Percentiles rank a stretch among this genome's conserved stretches.
These are phyloP conservation scores for Cephus pygmeus DNA, from an alignment of 2,888 invertebrate species.

Conservation along the genomic window DNA sequence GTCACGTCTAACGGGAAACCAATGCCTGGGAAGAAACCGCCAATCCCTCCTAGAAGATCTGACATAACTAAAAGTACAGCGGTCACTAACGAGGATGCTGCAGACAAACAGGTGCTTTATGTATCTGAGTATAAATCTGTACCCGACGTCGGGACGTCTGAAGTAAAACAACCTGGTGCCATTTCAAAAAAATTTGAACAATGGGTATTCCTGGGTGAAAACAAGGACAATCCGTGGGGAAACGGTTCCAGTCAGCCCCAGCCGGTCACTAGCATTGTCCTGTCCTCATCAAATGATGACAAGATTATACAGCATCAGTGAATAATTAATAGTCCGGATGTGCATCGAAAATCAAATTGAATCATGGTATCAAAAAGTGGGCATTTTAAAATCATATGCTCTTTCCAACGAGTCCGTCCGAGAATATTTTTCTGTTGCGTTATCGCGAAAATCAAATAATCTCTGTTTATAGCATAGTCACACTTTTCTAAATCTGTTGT, in stretches of 20 bases:
- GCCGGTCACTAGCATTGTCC: constrained; percentile 56
- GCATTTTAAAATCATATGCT: neutral
- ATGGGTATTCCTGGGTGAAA: constrained; percentile 60
- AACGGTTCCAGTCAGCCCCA: constrained; percentile 53
- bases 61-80: constrained; percentile 53
- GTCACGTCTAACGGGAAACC: constrained; percentile 57
- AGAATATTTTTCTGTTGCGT: neutral
- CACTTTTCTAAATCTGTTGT: neutral
- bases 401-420: neutral
- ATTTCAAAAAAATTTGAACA: constrained; percentile 58
- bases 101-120: constrained; percentile 58
- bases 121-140: constrained; percentile 58
- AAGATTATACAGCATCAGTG: constrained; percentile 33
- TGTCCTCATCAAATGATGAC: constrained; percentile 49
- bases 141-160: constrained; percentile 2
- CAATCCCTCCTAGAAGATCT: constrained; percentile 67
- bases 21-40: constrained; percentile 62
- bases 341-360: neutral
- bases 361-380: neutral
- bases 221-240: constrained; percentile 53
- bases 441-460: neutral
- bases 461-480: neutral
- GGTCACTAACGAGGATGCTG: constrained; percentile 38
- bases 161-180: constrained; percentile 27
- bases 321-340: neutral